A percentile compares a stretch with the other conserved stretches of the same genome.
Conservation (phyloP, 1,140 invertebrate genomes). For the Drosophila rhopaloa region DNA sequence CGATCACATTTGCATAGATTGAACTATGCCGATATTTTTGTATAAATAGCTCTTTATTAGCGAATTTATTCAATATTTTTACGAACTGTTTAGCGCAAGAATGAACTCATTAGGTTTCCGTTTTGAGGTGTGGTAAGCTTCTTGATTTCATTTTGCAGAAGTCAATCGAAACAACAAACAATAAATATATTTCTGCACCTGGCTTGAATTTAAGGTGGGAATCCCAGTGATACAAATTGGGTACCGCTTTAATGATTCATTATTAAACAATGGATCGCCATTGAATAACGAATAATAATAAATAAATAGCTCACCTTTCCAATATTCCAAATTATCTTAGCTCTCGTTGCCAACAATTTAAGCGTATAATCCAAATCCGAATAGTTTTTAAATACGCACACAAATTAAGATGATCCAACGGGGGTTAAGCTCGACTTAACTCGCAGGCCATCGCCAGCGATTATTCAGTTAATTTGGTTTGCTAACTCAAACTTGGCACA, state of each 20-base stretch:
- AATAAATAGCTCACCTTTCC: conserved; percentile 15
- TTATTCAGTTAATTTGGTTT: conserved; percentile 46
- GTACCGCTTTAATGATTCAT: background rate
- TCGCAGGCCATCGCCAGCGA: conserved; percentile 18
- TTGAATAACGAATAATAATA: no score
- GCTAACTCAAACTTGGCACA: conserved; percentile 52
- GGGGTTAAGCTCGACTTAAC: conserved; percentile 8
- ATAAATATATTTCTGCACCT: background rate
- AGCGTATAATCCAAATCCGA: conserved; percentile 20
- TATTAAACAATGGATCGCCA: no score
- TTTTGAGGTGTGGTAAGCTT: conserved; percentile 62
- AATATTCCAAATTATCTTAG: background rate
- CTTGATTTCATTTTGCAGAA: conserved; percentile 33
- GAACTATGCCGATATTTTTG: conserved; percentile 16
- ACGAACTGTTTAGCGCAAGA: conserved; percentile 46
- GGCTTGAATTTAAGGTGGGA: background rate
- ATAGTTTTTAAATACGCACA: conserved; percentile 8
- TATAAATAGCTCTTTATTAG: conserved; percentile 16
- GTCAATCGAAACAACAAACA: background rate
- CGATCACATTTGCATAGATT: conserved; percentile 60
- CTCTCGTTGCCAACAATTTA: background rate
- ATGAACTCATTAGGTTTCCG: conserved; percentile 50
- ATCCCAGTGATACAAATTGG: no score
- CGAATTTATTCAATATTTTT: conserved; percentile 60
- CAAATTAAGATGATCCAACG: conserved; percentile 5